Evolutionary conservation across 2,797 vertebrate species (phyloP).

Genomic region (Tenualosa thibaudeaui): DNA sequence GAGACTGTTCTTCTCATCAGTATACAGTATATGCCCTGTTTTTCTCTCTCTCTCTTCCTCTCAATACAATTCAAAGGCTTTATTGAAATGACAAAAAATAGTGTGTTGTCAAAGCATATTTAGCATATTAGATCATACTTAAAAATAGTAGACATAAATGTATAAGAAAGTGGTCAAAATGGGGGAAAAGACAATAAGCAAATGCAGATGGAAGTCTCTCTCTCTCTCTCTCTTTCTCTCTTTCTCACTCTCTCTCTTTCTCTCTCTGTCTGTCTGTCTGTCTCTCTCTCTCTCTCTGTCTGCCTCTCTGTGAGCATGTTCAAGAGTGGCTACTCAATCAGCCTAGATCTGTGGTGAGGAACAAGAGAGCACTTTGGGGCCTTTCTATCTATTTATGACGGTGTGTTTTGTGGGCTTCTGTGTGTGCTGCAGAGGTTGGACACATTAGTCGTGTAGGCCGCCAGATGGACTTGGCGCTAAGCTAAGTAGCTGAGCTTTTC

Average conservation of each 20-base stretch:
- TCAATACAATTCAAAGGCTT: too few relatives aligned
- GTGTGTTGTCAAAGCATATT: too few relatives aligned
- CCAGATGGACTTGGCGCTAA: slow-evolving; percentile 8
- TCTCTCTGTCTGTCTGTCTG: not conserved
- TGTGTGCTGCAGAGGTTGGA: not conserved
- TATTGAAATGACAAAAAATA: too few relatives aligned
- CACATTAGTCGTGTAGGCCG: not conserved
- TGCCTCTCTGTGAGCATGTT: not conserved
- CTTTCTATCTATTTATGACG: not conserved
- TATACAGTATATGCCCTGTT: not conserved
- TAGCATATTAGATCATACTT: too few relatives aligned
- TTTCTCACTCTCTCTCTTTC: not conserved
- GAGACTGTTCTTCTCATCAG: not conserved
- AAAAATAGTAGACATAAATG: too few relatives aligned
- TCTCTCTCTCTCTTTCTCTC: too few relatives aligned
- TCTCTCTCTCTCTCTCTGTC: too few relatives aligned
- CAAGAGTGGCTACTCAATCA: slow-evolving; percentile 6
- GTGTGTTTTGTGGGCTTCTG: not conserved
- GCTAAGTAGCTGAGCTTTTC: not conserved
- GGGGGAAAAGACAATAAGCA: too few relatives aligned
- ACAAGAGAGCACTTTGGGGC: not conserved
- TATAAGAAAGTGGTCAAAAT: too few relatives aligned
- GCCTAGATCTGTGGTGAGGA: not conserved
- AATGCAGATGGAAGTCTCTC: not conserved
- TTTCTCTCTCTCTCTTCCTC: not conserved